Base-by-base conservation (phyloP, 2,113 vertebrate species). In the Indicator indicator region DNA sequence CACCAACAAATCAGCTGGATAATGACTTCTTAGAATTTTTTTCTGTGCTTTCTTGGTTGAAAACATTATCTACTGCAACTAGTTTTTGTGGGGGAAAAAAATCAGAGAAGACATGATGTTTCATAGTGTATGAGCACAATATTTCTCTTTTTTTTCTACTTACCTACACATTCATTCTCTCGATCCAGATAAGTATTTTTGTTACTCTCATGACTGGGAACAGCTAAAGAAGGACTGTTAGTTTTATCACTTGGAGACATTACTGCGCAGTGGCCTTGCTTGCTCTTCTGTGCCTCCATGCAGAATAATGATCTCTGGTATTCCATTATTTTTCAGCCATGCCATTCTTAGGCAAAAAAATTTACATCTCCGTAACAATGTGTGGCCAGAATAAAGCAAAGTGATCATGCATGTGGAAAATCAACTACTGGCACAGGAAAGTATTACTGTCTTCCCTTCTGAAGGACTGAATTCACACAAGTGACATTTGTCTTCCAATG, bases 361-460 rank as follows among this genome's bases (percentile, higher is more conserved):
- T 91, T 95, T 65, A 23, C 60, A 69, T 71, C 72, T 85, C 38
- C 75, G 7, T 76, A 88, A 76, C 63, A 73, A 59, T 84, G 81
- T 95, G 94, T 70, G 87, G 82, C 67, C 81, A 63, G 42, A 40
- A 80, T 28, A 90, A 90, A 95, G 85, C 76, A 83, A 93, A 93
- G 83, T 60, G 87, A 38, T 82, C 36, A 94, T 91, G 91, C 95
- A 95, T 87, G 92, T 95, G 92, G 94, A 94, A 95, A 96, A 96
- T 95, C 83, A 78, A 11, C 79, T 78, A 30, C 23, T 86, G 89
- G 90, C 86, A 70, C 50, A 46, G 79, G 56, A 69, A 64, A 86
- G 26, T 63, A 30, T 21, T 82, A 89, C 63, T 91, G 80, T 71
- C 27, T 73, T 82, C 33, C 6, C 3, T 89, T 89, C 78, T 83